Percentiles rank a stretch among this genome's conserved stretches.
Evolutionary conservation across 2,888 invertebrate species (phyloP).

Genomic region (Philhelius pedissequus): DNA sequence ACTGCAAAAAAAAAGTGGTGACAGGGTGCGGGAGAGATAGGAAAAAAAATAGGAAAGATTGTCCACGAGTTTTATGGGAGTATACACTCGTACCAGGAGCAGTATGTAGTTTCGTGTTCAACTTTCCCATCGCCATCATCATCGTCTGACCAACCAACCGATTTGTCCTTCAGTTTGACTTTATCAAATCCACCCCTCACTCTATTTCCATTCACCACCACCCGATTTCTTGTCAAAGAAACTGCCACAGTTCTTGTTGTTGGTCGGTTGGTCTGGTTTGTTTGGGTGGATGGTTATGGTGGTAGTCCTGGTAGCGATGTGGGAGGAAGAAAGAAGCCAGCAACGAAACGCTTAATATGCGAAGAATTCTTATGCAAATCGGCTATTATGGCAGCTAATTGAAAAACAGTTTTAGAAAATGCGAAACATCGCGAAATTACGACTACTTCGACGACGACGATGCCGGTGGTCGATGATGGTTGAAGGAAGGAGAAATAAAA

Average conservation of each 20-base stretch:
- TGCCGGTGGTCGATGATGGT: neutral
- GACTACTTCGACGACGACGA: neutral
- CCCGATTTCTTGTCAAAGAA: neutral
- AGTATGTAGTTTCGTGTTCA: conserved; percentile 7
- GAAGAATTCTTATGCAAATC: conserved; percentile 68
- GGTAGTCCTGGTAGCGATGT: neutral
- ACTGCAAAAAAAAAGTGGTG: conserved; percentile 7
- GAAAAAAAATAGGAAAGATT: neutral
- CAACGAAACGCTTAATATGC: conserved; percentile 60
- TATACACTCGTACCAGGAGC: conserved; percentile 1
- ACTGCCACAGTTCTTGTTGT: neutral
- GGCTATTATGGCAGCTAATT: conserved; percentile 68
- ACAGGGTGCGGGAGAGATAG: conserved; percentile 17
- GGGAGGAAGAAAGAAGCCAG: conserved; percentile 29
- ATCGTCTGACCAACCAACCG: conserved; percentile 39
- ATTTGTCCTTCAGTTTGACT: conserved; percentile 48
- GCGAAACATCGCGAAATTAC: conserved; percentile 57
- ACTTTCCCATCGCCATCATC: conserved; percentile 21
- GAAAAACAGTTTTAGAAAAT: conserved; percentile 68
- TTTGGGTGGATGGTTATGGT: too few relatives aligned
- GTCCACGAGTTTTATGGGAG: neutral
- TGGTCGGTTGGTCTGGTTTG: neutral
- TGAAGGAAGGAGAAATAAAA: neutral
- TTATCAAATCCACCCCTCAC: neutral
- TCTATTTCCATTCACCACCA: too few relatives aligned